Evolutionary conservation across 2,888 invertebrate genomes (phyloP).

Genomic region (Dasysyrphus albostriatus): DNA sequence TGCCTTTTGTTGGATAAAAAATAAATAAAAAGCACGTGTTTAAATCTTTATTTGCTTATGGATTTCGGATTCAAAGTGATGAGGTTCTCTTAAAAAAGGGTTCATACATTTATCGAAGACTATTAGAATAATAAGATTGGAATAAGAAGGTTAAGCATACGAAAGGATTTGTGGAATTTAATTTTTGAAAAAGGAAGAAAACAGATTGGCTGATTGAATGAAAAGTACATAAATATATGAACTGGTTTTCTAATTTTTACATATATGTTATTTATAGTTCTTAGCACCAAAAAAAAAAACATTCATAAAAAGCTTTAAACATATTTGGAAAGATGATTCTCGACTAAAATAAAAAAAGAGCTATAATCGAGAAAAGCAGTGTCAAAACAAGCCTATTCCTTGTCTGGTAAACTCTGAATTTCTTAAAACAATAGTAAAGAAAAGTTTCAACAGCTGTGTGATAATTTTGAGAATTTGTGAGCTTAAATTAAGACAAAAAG

Average conservation of each 20-base stretch:
- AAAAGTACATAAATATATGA: neutral
- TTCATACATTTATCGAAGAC: neutral
- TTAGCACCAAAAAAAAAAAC: too few relatives aligned
- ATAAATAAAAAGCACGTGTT: conserved; percentile 12
- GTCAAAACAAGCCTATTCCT: too few relatives aligned
- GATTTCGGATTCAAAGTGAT: conserved; percentile 13
- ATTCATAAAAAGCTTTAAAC: too few relatives aligned
- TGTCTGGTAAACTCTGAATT: too few relatives aligned
- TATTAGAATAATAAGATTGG: conserved; percentile 1
- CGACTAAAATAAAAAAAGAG: too few relatives aligned
- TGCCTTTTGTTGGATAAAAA: neutral
- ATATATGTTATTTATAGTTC: too few relatives aligned
- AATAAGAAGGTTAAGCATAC: neutral
- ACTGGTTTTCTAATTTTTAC: neutral
- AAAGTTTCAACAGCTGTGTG: too few relatives aligned
- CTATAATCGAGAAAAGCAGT: too few relatives aligned
- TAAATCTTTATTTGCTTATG: conserved; percentile 3
- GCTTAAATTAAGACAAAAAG: too few relatives aligned
- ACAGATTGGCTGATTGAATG: neutral
- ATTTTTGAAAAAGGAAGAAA: neutral
- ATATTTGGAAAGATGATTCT: too few relatives aligned
- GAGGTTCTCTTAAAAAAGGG: neutral
- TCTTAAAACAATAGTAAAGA: too few relatives aligned
- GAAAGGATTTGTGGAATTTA: conserved; percentile 5
- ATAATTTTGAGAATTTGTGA: too few relatives aligned